phyloP scores from a whole-genome alignment of 1,140 invertebrate species.

The Nomia melanderi region DNA sequence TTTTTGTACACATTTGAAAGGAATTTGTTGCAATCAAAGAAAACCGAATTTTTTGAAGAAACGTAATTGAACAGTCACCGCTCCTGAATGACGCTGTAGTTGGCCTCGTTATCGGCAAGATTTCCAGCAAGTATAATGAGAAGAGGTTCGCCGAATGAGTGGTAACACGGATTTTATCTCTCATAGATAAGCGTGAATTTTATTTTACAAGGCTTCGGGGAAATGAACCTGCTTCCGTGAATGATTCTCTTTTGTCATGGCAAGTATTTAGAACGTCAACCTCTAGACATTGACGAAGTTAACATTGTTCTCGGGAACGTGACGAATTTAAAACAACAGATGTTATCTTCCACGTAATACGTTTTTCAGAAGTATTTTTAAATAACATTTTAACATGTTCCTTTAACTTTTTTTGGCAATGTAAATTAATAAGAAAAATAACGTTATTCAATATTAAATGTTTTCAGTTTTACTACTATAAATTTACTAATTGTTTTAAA shows the following conservation, averaged over 20 bases:
- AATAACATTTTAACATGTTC: no score
- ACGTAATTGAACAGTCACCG: neutral
- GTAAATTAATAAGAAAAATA: neutral
- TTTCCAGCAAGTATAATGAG: slow-evolving; percentile 50
- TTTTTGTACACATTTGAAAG: neutral
- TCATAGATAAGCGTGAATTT: slow-evolving; percentile 51
- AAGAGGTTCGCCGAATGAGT: slow-evolving; percentile 48
- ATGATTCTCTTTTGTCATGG: slow-evolving; percentile 30
- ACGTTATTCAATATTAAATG: neutral
- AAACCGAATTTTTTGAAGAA: neutral
- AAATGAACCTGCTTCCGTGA: slow-evolving; percentile 50
- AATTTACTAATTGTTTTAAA: no score
- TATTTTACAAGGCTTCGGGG: slow-evolving; percentile 46
- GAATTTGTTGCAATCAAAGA: neutral
- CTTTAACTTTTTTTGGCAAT: neutral
- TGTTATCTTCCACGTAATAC: neutral
- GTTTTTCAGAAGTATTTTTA: neutral
- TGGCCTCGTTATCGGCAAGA: slow-evolving; percentile 47
- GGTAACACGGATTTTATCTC: slow-evolving; percentile 52
- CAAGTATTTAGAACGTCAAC: slow-evolving; percentile 17
- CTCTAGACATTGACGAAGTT: neutral
- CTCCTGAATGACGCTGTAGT: slow-evolving; percentile 34
- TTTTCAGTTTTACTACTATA: neutral
- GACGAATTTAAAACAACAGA: neutral
- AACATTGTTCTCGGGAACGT: neutral